Evolutionary conservation across 2,113 vertebrate species (phyloP).

Genomic region (Spermophilus dauricus): DNA sequence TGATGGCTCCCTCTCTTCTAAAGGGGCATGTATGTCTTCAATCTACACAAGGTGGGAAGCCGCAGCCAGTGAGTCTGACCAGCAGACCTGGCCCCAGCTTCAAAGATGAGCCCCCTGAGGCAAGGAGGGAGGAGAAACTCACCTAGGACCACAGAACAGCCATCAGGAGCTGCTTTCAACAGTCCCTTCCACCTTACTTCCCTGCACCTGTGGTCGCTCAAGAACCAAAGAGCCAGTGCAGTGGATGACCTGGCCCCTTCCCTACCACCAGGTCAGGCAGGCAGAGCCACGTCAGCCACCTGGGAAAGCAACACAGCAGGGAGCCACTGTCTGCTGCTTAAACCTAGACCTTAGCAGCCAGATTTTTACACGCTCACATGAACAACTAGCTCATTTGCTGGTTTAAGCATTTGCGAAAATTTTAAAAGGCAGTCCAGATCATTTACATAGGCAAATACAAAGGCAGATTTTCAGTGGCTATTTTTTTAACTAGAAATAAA

Average conservation of each 20-base stretch:
- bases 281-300: fast-evolving
- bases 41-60: fast-evolving
- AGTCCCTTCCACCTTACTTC: no score
- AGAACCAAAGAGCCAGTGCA: not conserved
- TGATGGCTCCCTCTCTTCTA: fast-evolving
- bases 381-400: not conserved
- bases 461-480: not conserved
- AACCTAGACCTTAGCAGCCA: fast-evolving
- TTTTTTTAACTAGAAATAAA: not conserved
- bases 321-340: not conserved
- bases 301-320: not conserved
- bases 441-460: not conserved
- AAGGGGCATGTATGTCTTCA: fast-evolving
- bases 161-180: not conserved
- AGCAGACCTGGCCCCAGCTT: not conserved
- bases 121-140: not conserved
- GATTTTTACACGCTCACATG: fast-evolving
- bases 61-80: fast-evolving
- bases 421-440: not conserved
- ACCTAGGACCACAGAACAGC: fast-evolving
- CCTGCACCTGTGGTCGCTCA: not conserved
- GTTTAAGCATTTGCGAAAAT: not conserved
- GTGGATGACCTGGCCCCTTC: not conserved
- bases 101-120: no score
- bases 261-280: fast-evolving